These are phyloP conservation scores for Morbakka virulenta DNA, from an alignment of 30 jellyfish, hydroid and myxozoan species.

Conservation along the genomic window DNA sequence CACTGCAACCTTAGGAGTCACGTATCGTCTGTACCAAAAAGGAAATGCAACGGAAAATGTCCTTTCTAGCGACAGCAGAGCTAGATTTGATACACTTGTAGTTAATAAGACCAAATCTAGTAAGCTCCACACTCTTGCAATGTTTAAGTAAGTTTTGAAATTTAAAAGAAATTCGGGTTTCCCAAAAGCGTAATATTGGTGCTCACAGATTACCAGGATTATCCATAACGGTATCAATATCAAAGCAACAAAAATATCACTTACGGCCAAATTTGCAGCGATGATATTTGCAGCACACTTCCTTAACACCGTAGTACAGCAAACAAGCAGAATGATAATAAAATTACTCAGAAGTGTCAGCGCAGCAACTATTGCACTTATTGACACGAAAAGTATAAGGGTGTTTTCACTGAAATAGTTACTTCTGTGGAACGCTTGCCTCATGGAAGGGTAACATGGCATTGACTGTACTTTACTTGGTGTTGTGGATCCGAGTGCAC, in stretches of 20 bases:
- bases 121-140: not conserved
- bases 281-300: not conserved
- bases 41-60: not conserved
- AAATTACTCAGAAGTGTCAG: not conserved
- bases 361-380: not conserved
- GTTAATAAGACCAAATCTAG: not conserved
- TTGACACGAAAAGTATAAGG: not conserved
- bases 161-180: not conserved
- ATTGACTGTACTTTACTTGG: too few species aligned
- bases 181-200: not conserved
- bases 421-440: not conserved
- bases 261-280: not conserved
- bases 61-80: not conserved
- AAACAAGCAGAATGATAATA: not conserved
- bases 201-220: not conserved
- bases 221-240: not conserved
- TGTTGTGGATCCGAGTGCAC: not conserved
- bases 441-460: not conserved
- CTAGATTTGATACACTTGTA: not conserved
- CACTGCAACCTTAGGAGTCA: not conserved
- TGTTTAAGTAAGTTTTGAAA: too few species aligned
- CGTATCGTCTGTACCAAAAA: not conserved
- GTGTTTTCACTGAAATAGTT: not conserved
- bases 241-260: not conserved
- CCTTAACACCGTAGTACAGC: not conserved